Evolutionary conservation across 1,140 invertebrate genomes (phyloP), one percentile per base, ranked within the genome.

Genomic region (Laupala kohalensis): DNA sequence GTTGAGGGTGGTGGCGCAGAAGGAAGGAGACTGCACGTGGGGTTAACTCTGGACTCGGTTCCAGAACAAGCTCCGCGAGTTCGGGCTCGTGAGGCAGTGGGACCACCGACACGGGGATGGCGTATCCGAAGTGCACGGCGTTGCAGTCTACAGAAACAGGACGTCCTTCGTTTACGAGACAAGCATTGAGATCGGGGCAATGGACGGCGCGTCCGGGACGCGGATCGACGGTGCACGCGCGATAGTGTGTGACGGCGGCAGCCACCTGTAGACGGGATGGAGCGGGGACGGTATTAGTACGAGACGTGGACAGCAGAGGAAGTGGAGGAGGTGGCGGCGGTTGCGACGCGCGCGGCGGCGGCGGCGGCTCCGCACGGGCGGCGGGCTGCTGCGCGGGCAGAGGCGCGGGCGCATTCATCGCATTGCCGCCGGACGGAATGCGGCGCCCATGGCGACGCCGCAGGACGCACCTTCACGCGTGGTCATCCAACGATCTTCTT

Each of bases 61-160:
- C 71, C 62, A 77, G 69, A 29, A 82, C 78, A 71, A 82, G 74
- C 72, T 83, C 77, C 28, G 80, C 76, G 67, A 80, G 75, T n/a
- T 79, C 75, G 6, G 79, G 77, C 64, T 73, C 73, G n/a, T 77
- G 76, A 26, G 76, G 72, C 13, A 79, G 68, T 0, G 79, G 80
- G 9, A 83, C 77, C 15, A 84, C 77, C 73, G 79, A 79, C 63
- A 87, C 81, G 0, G 86, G 84, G 0, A 85, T 82, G 69, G 85
- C 87, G 74, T 84, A 81, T 12, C 84, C 86, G 74, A 85, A 86
- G 75, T 87, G 85, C n/a, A 86, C 81, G 19, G 85, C 82, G 70
- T 80, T 79, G 74, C 85, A 86, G 28, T 80, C 77, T 19, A 82
- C 76, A 27, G 74, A 75, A 63, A 74, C 71, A 67, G 77, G 69